Conservation (phyloP, 1,140 invertebrate species). For the Mizuhopecten yessoensis region DNA sequence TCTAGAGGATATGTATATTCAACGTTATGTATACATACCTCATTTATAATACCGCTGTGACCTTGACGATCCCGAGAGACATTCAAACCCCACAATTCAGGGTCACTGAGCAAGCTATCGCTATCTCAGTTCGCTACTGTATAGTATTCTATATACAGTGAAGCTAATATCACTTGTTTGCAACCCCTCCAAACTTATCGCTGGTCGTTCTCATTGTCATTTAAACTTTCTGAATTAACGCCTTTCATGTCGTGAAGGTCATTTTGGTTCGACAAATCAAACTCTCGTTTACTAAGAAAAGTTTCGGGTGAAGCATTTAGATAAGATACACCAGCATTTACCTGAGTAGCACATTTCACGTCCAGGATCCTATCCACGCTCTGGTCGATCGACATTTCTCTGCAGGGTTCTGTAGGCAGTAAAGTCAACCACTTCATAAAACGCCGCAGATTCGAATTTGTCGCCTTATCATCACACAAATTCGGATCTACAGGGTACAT, state of each 20-base stretch:
- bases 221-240: background rate
- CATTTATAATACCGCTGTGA: background rate
- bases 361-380: background rate
- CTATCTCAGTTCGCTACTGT: background rate
- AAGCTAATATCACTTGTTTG: background rate
- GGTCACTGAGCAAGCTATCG: background rate
- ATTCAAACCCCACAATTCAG: background rate
- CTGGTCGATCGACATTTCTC: background rate
- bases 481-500: slow-evolving; percentile 75
- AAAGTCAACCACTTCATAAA: slow-evolving; percentile 64
- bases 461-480: slow-evolving; percentile 65
- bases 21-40: background rate
- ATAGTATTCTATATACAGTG: background rate
- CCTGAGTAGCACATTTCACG: background rate
- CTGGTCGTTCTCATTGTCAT: background rate
- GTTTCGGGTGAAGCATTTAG: background rate
- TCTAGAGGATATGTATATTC: background rate
- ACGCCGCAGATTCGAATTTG: slow-evolving; percentile 73
- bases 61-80: background rate
- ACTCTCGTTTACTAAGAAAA: background rate
- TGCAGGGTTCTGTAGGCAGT: background rate
- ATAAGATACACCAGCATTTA: background rate
- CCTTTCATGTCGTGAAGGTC: background rate
- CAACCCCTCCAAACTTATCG: background rate
- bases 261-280: slow-evolving; percentile 39